These are phyloP conservation scores for Trachurus trachurus DNA, from an alignment of 2,797 vertebrate species.

Conservation along the genomic window DNA sequence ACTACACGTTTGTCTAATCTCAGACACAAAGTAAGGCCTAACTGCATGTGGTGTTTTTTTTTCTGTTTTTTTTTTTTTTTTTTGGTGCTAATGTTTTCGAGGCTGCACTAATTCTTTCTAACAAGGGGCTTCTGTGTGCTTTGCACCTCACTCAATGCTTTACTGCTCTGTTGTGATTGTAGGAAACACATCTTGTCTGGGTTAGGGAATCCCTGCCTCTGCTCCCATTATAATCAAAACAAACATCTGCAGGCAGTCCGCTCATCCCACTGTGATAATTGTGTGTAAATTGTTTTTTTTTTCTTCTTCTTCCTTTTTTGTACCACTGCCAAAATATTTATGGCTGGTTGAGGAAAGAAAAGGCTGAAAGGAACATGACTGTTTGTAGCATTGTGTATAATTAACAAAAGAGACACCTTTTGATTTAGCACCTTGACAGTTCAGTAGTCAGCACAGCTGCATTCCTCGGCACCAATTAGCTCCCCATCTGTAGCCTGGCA, in stretches of 20 bases:
- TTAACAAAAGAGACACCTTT: conserved; percentile 85
- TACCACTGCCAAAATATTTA: conserved; percentile 83
- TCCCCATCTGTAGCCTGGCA: conserved; percentile 82
- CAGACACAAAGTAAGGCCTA: conserved; percentile 92
- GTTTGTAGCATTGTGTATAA: conserved; percentile 85
- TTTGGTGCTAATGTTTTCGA: conserved; percentile 64
- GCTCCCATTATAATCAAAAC: conserved; percentile 77
- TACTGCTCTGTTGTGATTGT: conserved; percentile 60
- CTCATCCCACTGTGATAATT: conserved; percentile 83
- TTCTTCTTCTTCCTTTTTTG: conserved; percentile 50
- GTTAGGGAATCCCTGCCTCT: conserved; percentile 64
- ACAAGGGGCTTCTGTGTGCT: conserved; percentile 37
- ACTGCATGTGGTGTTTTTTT: conserved; percentile 70
- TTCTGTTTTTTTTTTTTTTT: conserved; percentile 16
- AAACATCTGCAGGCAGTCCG: conserved; percentile 83
- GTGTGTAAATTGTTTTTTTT: conserved; percentile 81
- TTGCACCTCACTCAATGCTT: conserved; percentile 59
- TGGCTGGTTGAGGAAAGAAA: conserved; percentile 68
- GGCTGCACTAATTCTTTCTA: conserved; percentile 68
- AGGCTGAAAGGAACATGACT: conserved; percentile 73
- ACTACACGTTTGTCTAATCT: conserved; percentile 99
- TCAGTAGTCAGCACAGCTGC: conserved; percentile 78
- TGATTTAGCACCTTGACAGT: conserved; percentile 81
- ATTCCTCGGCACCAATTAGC: conserved; percentile 81
- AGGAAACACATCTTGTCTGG: conserved; percentile 61